Evolutionary conservation across 2,888 invertebrate genomes (phyloP), one percentile per base, ranked within the genome.

Genomic region (Leptothorax acervorum): DNA sequence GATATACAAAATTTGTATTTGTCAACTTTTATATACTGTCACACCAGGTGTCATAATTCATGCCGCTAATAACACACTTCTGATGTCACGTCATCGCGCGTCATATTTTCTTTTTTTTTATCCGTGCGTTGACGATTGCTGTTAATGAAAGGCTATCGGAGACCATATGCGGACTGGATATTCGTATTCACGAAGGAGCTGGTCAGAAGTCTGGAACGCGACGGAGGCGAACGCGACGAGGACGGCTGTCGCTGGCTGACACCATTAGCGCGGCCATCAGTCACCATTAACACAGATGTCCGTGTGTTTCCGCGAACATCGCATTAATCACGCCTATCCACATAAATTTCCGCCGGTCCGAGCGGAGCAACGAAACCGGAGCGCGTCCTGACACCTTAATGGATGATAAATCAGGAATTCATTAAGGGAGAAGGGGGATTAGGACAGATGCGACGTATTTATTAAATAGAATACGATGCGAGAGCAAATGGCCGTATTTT

Each of bases 231-330:
- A 88, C 86, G 88, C 88, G 89, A 87, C 88, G 90, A 85, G 90
- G 88, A 87, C 88, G 90, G 70, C 91, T 88, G 90, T 90, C 91
- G 90, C 84, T 87, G 89, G 89, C 90, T 91, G 93, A 93, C 92
- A 91, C 92, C 92, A 93, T 93, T 93, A 93, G 91, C 91, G 88
- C 88, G 85, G 86, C 91, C 91, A 93, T 93, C 92, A 93, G 92
- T 93, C 93, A 93, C 92, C 93, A 93, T 93, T 93, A 93, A 93
- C 93, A 93, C 93, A 93, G 92, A 93, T 93, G 93, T 93, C 92
- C 89, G 90, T 92, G 91, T 90, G 90, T 90, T 91, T 90, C 92
- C 92, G 92, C 90, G 92, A 92, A 92, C 91, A 91, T 88, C 91
- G 90, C 93, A 93, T 93, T 93, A 93, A 93, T 93, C 93, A 93